Conservation (phyloP, 2,888 invertebrate genomes). For the Mythimna impura region DNA sequence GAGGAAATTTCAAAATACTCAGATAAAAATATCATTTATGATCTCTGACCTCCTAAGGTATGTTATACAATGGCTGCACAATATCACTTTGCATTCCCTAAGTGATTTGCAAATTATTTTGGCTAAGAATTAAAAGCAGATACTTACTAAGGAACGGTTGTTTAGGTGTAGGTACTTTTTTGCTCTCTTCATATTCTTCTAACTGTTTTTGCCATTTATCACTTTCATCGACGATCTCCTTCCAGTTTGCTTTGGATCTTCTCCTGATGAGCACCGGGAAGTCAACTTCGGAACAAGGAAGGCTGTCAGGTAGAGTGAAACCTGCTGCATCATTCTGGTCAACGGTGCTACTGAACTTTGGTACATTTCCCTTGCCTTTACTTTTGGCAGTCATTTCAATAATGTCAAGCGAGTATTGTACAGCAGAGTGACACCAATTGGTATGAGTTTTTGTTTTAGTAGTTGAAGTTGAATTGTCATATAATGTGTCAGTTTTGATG, state of each 20-base stretch:
- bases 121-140: not conserved
- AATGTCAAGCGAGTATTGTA: not conserved
- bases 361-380: constrained; percentile 76
- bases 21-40: not conserved
- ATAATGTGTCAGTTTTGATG: not conserved
- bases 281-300: constrained; percentile 83
- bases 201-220: constrained; percentile 73
- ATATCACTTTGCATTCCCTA: not conserved
- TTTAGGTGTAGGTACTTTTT: constrained; percentile 68
- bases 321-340: constrained; percentile 73
- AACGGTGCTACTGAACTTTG: constrained; percentile 62
- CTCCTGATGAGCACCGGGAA: constrained; percentile 78
- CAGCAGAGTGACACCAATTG: not conserved
- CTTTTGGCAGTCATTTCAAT: constrained; percentile 80
- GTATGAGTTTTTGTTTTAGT: not conserved
- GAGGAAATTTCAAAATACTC: no score
- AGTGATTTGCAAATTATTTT: not conserved
- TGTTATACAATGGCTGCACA: not conserved
- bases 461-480: not conserved
- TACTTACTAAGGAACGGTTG: constrained; percentile 80
- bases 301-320: constrained; percentile 82
- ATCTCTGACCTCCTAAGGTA: no score
- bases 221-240: constrained; percentile 78
- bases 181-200: constrained; percentile 73
- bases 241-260: constrained; percentile 77